Evolutionary conservation across 2,113 vertebrate species (phyloP).

Genomic region (Corythornis madagascariensis): DNA sequence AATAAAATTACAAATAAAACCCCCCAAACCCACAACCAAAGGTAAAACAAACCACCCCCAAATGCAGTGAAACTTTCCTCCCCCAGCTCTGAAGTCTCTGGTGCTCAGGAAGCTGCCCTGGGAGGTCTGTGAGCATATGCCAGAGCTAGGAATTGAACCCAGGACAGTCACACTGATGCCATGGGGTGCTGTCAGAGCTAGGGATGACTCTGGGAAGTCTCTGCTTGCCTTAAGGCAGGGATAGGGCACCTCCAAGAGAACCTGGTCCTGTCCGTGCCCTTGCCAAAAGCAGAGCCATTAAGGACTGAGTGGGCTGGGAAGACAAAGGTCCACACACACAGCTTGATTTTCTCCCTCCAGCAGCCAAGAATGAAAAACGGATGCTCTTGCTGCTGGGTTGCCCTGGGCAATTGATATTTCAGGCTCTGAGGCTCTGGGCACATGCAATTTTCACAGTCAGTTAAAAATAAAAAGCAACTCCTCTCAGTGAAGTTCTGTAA

Average conservation of each 20-base stretch:
- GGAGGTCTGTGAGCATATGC: not conserved
- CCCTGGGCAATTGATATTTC: not conserved
- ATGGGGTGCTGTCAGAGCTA: not conserved
- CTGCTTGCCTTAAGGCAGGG: not conserved
- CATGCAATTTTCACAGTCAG: not conserved
- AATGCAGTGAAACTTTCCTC: not conserved
- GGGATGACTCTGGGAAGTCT: not conserved
- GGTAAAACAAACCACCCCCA: not conserved
- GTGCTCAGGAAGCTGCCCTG: not conserved
- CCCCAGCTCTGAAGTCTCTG: not conserved
- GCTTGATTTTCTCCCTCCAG: not conserved
- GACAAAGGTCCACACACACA: accelerated
- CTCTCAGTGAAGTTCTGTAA: not conserved
- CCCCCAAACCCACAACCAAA: no score
- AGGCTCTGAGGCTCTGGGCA: not conserved
- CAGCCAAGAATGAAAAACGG: not conserved
- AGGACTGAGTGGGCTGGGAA: not conserved
- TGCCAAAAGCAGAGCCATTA: not conserved
- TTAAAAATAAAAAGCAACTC: not conserved
- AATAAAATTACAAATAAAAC: not conserved
- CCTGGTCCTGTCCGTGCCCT: not conserved
- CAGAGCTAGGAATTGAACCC: not conserved
- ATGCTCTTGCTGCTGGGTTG: not conserved
- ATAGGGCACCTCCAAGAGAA: not conserved
- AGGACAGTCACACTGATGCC: not conserved